Evolutionary conservation across 2,113 vertebrate genomes (phyloP).

Genomic region (Trematomus loennbergii): DNA sequence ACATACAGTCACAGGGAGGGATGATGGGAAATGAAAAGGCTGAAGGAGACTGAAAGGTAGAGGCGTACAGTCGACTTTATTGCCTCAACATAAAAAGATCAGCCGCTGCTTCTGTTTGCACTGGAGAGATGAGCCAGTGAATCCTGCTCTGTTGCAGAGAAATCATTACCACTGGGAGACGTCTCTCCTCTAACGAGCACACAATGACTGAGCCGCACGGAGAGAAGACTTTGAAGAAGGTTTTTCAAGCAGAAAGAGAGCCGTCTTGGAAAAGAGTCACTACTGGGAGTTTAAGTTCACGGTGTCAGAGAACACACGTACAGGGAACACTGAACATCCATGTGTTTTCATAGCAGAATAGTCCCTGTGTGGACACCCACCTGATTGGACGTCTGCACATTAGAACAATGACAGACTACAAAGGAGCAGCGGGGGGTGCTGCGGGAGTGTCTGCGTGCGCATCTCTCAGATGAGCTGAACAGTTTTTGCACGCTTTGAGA

Average conservation of each 20-base stretch:
- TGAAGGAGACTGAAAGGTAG: constrained; percentile 3
- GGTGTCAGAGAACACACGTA: neutral
- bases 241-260: neutral
- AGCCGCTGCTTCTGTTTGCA: constrained; percentile 41
- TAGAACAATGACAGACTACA: too few relatives aligned
- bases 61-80: constrained; percentile 25
- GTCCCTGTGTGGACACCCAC: neutral
- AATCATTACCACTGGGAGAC: constrained; percentile 52
- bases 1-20: neutral
- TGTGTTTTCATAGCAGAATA: neutral
- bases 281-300: neutral
- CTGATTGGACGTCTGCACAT: too few relatives aligned
- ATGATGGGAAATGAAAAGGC: neutral
- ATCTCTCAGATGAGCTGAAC: too few relatives aligned
- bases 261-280: neutral
- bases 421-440: too few relatives aligned
- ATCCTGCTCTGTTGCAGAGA: constrained; percentile 56
- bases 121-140: constrained; percentile 63
- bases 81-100: constrained; percentile 52
- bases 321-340: neutral
- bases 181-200: constrained; percentile 39
- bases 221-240: constrained; percentile 4
- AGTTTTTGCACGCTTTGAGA: too few relatives aligned
- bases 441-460: too few relatives aligned
- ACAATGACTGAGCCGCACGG: constrained; percentile 18